Conservation (phyloP, 2,113 vertebrate genomes). For the Semnopithecus entellus region DNA sequence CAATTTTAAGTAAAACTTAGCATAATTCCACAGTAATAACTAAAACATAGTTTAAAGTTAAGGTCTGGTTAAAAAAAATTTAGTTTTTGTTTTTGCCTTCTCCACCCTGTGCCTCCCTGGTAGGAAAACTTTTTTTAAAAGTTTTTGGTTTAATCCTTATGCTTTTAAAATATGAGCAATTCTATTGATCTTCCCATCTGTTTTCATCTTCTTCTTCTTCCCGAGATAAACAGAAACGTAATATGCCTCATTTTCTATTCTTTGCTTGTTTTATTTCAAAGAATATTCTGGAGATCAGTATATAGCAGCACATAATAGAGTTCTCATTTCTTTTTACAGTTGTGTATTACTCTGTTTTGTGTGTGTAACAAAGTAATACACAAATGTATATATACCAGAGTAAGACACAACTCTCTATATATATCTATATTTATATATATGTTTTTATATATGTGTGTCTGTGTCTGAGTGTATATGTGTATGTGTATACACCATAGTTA, state of each 20-base stretch:
- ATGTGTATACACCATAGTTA: background rate
- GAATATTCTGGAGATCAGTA: background rate
- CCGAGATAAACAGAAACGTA: background rate
- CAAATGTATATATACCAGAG: background rate
- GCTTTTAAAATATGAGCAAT: background rate
- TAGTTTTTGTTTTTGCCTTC: background rate
- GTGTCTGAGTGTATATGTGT: background rate
- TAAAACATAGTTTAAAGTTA: background rate
- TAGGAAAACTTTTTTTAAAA: accelerated
- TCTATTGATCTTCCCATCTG: too few relatives aligned
- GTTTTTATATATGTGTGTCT: too few relatives aligned
- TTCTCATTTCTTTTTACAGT: background rate
- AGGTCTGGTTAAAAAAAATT: background rate
- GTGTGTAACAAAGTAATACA: background rate
- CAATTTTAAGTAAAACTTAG: background rate
- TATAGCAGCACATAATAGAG: background rate
- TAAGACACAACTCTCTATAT: background rate
- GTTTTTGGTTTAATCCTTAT: background rate
- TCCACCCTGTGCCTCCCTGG: background rate
- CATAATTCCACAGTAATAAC: background rate
- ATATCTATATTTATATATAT: too few relatives aligned
- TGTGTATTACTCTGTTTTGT: background rate
- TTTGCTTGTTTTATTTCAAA: background rate
- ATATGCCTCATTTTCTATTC: background rate
- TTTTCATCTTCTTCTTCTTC: background rate